Conservation (phyloP, 2,113 vertebrate genomes). For the Garra rufa region DNA sequence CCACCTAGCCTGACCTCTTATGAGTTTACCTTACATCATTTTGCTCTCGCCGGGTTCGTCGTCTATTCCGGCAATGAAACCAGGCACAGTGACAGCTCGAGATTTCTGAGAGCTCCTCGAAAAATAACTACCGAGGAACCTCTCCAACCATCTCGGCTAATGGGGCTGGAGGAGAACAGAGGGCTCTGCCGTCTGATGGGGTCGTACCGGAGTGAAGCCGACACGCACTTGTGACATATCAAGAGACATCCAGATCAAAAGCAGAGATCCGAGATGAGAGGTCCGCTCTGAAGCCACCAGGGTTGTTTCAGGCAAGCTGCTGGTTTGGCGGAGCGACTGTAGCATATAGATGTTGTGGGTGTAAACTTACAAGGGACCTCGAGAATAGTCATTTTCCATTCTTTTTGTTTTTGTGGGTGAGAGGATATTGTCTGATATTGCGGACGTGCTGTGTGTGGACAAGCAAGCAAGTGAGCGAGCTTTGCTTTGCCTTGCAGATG, state of each 20-base stretch:
- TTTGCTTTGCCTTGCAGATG: neutral
- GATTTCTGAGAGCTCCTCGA: neutral
- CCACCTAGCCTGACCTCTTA: constrained; percentile 27
- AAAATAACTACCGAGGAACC: constrained; percentile 9
- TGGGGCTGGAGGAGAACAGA: neutral
- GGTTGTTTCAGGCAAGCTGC: constrained; percentile 10
- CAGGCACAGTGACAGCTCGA: neutral
- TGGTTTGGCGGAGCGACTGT: neutral
- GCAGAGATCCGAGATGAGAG: neutral
- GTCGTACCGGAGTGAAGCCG: neutral
- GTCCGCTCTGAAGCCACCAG: constrained; percentile 3
- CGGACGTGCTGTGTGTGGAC: neutral
- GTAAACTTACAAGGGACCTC: neutral
- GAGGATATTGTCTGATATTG: neutral
- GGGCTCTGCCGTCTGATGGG: neutral
- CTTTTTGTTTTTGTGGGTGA: neutral
- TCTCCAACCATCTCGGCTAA: constrained; percentile 8
- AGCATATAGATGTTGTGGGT: neutral
- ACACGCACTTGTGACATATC: constrained; percentile 14
- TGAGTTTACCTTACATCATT: constrained; percentile 26
- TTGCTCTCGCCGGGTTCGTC: neutral
- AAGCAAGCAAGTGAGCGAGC: neutral
- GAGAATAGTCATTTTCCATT: neutral
- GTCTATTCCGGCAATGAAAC: constrained; percentile 3
- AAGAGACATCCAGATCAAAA: constrained; percentile 42